Evolutionary conservation across 1,140 invertebrate species (phyloP).

Genomic region (Rhagoletis pomonella): DNA sequence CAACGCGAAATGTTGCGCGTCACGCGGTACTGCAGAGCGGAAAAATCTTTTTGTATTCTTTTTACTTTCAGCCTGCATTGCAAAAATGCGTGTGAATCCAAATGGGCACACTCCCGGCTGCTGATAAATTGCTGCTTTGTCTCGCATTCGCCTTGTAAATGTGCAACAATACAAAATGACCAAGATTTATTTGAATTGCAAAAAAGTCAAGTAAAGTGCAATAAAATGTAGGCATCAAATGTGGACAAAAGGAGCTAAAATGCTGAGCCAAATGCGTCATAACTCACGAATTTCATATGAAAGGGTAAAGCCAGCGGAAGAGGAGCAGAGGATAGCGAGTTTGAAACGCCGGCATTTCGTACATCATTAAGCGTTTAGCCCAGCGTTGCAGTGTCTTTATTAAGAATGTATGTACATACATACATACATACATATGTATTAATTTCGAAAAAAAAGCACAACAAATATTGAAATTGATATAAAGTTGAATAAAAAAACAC

Average conservation of each 20-base stretch:
- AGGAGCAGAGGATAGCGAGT: neutral
- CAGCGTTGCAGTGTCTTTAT: constrained; percentile 29
- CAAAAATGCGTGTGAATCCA: constrained; percentile 1
- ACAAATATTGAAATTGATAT: constrained; percentile 7
- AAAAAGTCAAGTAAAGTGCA: neutral
- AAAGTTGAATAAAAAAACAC: neutral
- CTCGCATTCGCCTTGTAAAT: neutral
- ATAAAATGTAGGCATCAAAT: neutral
- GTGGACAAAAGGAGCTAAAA: neutral
- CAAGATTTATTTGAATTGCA: neutral
- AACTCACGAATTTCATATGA: constrained; percentile 18
- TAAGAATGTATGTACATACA: constrained; percentile 26
- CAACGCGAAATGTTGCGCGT: neutral
- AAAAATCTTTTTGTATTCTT: neutral
- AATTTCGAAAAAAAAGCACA: no score
- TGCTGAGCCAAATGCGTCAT: constrained; percentile 31
- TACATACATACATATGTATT: neutral
- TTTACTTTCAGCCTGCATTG: neutral
- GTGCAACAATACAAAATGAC: constrained; percentile 17
- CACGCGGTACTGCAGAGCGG: neutral
- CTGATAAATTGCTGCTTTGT: constrained; percentile 13
- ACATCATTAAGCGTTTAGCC: constrained; percentile 25
- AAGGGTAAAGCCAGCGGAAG: neutral
- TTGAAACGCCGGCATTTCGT: neutral
- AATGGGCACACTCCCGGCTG: neutral